Percentiles rank a stretch among this genome's conserved stretches.
Evolutionary conservation across 2,113 vertebrate species (phyloP).

Genomic region (Tonatia bakeri): DNA sequence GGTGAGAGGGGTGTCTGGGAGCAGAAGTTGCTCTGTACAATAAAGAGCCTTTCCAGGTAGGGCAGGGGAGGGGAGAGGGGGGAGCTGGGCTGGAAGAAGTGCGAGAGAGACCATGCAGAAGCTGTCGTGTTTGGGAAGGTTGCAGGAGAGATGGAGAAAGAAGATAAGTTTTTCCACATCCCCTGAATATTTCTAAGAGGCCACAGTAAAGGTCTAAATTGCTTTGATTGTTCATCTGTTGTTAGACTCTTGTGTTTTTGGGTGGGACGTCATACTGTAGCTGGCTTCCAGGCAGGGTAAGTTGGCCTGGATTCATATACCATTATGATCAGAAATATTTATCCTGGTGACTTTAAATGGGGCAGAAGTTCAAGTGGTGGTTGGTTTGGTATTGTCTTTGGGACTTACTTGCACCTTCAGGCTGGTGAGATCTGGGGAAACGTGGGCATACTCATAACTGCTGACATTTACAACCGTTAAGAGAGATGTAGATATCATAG

Average conservation of each 20-base stretch:
- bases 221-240: conserved; percentile 15
- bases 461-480: neutral
- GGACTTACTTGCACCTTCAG: neutral
- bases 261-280: neutral
- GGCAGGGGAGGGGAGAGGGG: neutral
- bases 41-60: neutral
- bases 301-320: neutral
- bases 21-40: neutral
- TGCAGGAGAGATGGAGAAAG: neutral
- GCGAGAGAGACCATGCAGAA: neutral
- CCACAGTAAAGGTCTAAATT: neutral
- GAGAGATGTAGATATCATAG: neutral
- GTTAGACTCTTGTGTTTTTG: neutral
- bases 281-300: conserved; percentile 13
- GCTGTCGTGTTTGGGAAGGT: neutral
- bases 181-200: conserved; percentile 2
- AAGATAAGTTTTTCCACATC: neutral
- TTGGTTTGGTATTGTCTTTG: neutral
- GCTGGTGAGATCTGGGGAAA: neutral
- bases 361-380: neutral
- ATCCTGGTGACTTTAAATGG: neutral
- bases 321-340: neutral
- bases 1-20: neutral
- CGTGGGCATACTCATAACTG: neutral
- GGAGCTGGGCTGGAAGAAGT: neutral